Evolutionary conservation across 1,140 invertebrate genomes (phyloP).

Genomic region (Laupala kohalensis): DNA sequence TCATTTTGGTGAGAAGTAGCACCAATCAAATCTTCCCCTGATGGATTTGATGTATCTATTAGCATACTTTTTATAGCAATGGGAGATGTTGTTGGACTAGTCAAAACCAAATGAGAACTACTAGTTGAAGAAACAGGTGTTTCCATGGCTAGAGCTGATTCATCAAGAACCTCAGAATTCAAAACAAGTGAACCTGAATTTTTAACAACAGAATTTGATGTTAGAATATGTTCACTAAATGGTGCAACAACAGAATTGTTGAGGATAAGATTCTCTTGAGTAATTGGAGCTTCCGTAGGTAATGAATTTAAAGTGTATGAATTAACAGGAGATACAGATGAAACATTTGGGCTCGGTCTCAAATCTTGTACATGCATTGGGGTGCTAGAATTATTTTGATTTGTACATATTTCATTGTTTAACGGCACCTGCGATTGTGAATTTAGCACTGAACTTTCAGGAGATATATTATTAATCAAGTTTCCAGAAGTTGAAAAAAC

Average conservation of each 20-base stretch:
- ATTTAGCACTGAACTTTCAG: not conserved
- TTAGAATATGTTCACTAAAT: constrained; percentile 2
- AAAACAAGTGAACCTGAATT: no score
- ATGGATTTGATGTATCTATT: not conserved
- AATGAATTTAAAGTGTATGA: not conserved
- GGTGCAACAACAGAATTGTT: not conserved
- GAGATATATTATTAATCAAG: not conserved
- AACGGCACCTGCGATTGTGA: not conserved
- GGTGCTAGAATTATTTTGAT: not conserved
- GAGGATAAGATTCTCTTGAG: not conserved
- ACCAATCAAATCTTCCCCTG: not conserved
- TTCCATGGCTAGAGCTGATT: not conserved
- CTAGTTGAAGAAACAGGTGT: not conserved
- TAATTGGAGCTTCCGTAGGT: not conserved
- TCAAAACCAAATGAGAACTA: not conserved
- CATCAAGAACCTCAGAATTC: not conserved
- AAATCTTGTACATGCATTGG: not conserved
- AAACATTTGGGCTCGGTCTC: not conserved
- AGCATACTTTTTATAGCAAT: not conserved
- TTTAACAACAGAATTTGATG: not conserved
- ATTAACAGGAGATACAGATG: not conserved
- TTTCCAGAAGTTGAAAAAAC: not conserved
- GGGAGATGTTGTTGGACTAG: not conserved
- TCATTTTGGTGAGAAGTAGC: not conserved
- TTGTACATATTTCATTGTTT: not conserved